Base-by-base conservation (phyloP, 1,140 invertebrate genomes). In the Geopemphigus sp. region DNA sequence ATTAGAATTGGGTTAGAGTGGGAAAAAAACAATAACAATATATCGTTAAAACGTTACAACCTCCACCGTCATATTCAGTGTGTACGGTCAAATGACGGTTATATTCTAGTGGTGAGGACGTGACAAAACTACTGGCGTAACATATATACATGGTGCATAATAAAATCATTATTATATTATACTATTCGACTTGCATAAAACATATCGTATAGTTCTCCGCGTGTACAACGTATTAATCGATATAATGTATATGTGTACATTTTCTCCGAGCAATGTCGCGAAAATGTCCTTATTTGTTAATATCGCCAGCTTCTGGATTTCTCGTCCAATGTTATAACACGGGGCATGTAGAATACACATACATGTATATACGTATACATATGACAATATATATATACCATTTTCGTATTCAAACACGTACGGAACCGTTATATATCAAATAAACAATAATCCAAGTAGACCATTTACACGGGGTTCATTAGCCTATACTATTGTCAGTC, bases 391-490 rank as follows among this genome's bases (percentile, higher is more conserved):
- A 0, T 4, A 5, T 59, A 59, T 29, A 4, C 32, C 32, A 8
- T 39, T 8, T 39, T 39, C 32, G 32, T 39, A 39, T 39, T 8
- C 32, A 39, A 39, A 39, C 32, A 39, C 8, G 32, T 39, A 39
- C 32, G 8, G 32, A 39, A 39, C 32, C 32, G n/a, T 39, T 8
- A 39, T 39, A 39, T 39, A 39, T 39, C 32, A 39, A 8, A 39
- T 39, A 39, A 39, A 39, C 32, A 39, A 39, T 39, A 39, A 39
- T 59, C 29, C 54, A 57, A 59, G 72, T 73, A 54, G 70, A 74
- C 29, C 17, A 59, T 74, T 74, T 74, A 5, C 29, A 54, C 5
- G 26, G 29, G 72, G 72, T 74, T 74, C 54, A 74, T 74, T 74
- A 74, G n/a, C 32, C 54, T 12, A n/a, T 74, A 68, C 66, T 76